phyloP scores from a whole-genome alignment of 2,113 vertebrate genomes.

The Peromyscus polionotus region DNA sequence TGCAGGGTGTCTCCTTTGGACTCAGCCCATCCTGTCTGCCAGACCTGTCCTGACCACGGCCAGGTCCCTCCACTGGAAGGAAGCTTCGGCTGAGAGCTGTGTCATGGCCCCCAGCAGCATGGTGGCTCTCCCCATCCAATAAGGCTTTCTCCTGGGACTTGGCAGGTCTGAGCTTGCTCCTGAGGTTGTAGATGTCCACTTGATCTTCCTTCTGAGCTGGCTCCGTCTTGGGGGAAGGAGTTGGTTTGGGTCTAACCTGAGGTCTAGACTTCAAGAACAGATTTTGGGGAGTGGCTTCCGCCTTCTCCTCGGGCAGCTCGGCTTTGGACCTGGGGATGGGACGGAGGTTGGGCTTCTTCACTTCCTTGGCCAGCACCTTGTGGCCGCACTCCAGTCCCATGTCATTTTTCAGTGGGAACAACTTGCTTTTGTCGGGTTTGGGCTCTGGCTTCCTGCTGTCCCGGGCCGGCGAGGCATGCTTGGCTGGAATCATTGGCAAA shows the following conservation, averaged over 20 bases:
- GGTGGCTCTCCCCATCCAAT: slow-evolving; percentile 82
- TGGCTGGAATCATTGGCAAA: slow-evolving; percentile 91
- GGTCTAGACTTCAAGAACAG: slow-evolving; percentile 94
- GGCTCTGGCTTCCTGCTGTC: slow-evolving; percentile 90
- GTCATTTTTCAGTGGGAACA: slow-evolving; percentile 94
- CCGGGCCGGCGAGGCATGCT: slow-evolving; percentile 88
- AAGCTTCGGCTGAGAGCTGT: slow-evolving; percentile 74
- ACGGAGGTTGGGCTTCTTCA: slow-evolving; percentile 97
- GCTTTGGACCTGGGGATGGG: slow-evolving; percentile 94
- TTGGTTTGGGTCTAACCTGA: slow-evolving; percentile 93
- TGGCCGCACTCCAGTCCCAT: slow-evolving; percentile 98
- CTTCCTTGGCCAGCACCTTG: slow-evolving; percentile 95
- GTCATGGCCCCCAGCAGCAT: slow-evolving; percentile 72
- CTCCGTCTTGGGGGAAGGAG: slow-evolving; percentile 90
- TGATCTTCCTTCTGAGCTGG: slow-evolving; percentile 89
- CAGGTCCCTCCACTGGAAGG: slow-evolving; percentile 76
- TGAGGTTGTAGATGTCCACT: slow-evolving; percentile 95
- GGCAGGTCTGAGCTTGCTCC: slow-evolving; percentile 96
- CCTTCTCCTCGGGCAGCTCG: slow-evolving; percentile 92
- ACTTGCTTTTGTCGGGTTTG: slow-evolving; percentile 95
- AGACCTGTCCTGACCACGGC: slow-evolving; percentile 83
- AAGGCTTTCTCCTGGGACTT: slow-evolving; percentile 89
- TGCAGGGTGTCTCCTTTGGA: slow-evolving; percentile 81
- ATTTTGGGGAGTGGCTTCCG: slow-evolving; percentile 88
- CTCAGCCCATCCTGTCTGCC: slow-evolving; percentile 89